Percentiles rank a stretch among this genome's conserved stretches.
These are phyloP conservation scores for Delichon dasypus DNA, from an alignment of 2,797 vertebrate genomes.

Conservation along the genomic window DNA sequence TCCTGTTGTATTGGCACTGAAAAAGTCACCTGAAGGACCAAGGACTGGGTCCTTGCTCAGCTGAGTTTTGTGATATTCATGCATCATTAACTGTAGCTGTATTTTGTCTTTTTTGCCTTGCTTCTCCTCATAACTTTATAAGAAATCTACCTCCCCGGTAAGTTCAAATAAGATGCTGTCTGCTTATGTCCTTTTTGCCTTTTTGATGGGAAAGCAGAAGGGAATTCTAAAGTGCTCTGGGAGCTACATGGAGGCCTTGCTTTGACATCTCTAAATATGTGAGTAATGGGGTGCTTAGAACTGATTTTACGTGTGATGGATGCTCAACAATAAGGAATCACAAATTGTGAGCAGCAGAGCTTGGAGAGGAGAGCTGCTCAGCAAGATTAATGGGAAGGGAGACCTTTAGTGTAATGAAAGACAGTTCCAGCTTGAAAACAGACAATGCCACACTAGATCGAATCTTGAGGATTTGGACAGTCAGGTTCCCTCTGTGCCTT, in stretches of 20 bases:
- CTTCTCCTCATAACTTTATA: background rate
- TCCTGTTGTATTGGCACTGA: background rate
- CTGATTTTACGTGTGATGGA: constrained; percentile 61
- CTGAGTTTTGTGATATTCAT: background rate
- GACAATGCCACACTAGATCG: constrained; percentile 8
- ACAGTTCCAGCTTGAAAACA: constrained; percentile 33
- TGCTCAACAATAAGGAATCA: constrained; percentile 65
- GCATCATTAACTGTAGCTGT: constrained; percentile 16
- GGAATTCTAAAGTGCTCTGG: constrained; percentile 54
- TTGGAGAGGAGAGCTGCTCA: constrained; percentile 50
- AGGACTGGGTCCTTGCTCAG: background rate
- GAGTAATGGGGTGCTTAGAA: constrained; percentile 69
- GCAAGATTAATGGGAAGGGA: constrained; percentile 64
- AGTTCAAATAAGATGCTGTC: constrained; percentile 40
- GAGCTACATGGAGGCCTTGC: constrained; percentile 44
- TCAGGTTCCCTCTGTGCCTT: background rate
- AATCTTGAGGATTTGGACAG: background rate
- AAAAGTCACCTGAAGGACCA: constrained; percentile 16
- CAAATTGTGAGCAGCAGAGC: constrained; percentile 65
- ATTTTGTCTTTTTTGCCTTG: background rate
- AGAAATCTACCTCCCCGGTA: background rate
- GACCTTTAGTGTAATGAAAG: constrained; percentile 67
- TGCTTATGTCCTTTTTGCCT: constrained; percentile 60
- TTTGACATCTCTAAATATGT: constrained; percentile 67
- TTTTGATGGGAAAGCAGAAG: constrained; percentile 49